Percentiles rank a stretch among this genome's conserved stretches.
These are phyloP conservation scores for Sminthopsis crassicaudata DNA, from an alignment of 2,113 vertebrate genomes.

Conservation along the genomic window DNA sequence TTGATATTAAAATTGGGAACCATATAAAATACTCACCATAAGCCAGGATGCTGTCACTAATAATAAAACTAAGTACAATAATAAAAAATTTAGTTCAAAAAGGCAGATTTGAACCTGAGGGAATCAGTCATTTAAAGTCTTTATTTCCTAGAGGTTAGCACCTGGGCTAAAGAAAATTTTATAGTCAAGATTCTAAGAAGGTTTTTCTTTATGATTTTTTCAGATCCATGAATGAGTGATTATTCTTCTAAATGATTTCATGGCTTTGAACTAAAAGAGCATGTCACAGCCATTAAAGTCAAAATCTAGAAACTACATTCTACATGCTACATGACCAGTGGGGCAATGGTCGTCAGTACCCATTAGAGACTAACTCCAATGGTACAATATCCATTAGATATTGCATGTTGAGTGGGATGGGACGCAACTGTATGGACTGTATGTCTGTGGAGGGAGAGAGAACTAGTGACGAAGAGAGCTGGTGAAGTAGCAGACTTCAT, in stretches of 20 bases:
- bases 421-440: neutral
- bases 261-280: neutral
- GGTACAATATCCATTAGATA: neutral
- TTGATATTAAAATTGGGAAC: neutral
- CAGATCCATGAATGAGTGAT: neutral
- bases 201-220: neutral
- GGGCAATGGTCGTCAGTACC: neutral
- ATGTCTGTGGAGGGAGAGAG: neutral
- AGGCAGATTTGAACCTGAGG: neutral
- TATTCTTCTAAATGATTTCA: neutral
- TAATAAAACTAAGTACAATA: neutral
- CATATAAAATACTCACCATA: neutral
- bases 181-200: neutral
- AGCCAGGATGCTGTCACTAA: neutral
- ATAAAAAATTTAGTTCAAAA: neutral
- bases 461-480: neutral
- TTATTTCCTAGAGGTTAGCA: neutral
- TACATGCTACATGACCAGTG: neutral
- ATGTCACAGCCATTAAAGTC: neutral
- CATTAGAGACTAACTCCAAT: neutral
- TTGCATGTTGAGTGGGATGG: neutral
- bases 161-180: neutral
- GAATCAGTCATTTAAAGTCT: neutral
- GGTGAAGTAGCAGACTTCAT: neutral
- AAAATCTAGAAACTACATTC: neutral